phyloP scores from a whole-genome alignment of 2,888 invertebrate species.

The Plusia festucae region DNA sequence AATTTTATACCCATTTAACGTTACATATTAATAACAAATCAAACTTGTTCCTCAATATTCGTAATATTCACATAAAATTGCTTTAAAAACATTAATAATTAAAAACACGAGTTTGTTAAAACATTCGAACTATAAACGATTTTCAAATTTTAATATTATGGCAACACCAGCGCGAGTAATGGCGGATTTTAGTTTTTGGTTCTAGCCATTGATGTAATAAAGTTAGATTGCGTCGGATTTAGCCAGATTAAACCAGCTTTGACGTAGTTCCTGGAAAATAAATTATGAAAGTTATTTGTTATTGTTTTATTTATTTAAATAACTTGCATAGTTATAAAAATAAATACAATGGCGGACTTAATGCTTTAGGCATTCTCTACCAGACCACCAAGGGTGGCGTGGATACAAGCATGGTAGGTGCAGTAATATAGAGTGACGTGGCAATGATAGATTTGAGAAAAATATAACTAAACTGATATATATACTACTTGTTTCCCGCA shows the following conservation, averaged over 20 bases:
- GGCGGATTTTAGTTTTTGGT: conserved; percentile 36
- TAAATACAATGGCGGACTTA: too few relatives aligned
- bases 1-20: too few relatives aligned
- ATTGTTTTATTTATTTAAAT: neutral
- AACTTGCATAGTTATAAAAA: too few relatives aligned
- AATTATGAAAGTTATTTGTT: conserved; percentile 13
- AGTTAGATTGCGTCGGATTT: conserved; percentile 31
- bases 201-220: conserved; percentile 42
- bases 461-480: too few relatives aligned
- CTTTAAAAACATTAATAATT: neutral
- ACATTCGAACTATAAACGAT: conserved; percentile 5
- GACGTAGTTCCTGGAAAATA: conserved; percentile 9
- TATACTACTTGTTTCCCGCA: too few relatives aligned
- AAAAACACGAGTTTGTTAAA: neutral
- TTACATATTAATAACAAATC: too few relatives aligned
- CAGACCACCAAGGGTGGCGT: too few relatives aligned
- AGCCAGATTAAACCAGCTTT: conserved; percentile 15
- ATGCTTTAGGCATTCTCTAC: too few relatives aligned
- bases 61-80: neutral
- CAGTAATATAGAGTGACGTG: too few relatives aligned
- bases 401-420: too few relatives aligned
- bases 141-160: conserved; percentile 21
- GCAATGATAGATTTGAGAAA: too few relatives aligned
- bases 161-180: conserved; percentile 13
- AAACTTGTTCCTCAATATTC: too few relatives aligned